phyloP scores from a whole-genome alignment of 2,113 vertebrate species.

The Oryctolagus cuniculus region mOryCun1.1 NC_091439.1:56765001-56765500 shows the following conservation, averaged over 20 bases:
- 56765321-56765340: conserved; percentile 79
- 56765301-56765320: conserved; percentile 73
- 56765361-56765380: conserved; percentile 77
- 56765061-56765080: conserved; percentile 86
- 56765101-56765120: conserved; percentile 88
- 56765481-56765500: background rate
- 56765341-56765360: conserved; percentile 85
- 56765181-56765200: conserved; percentile 86
- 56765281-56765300: conserved; percentile 80
- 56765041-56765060: conserved; percentile 82
- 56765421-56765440: conserved; percentile 74
- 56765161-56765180: conserved; percentile 86
- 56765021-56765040: conserved; percentile 81
- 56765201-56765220: conserved; percentile 84
- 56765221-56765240: conserved; percentile 69
- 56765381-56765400: conserved; percentile 76
- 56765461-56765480: background rate
- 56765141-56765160: conserved; percentile 90
- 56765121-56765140: conserved; percentile 88
- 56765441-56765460: conserved; percentile 59
- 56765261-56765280: conserved; percentile 81
- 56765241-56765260: conserved; percentile 86
- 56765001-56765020: conserved; percentile 71
- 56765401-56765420: conserved; percentile 64
- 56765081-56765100: conserved; percentile 85